Evolutionary conservation across 92 coral and sea anemone genomes (phyloP), one percentile per base, ranked within the genome.

Genomic region (Porites rus): DNA sequence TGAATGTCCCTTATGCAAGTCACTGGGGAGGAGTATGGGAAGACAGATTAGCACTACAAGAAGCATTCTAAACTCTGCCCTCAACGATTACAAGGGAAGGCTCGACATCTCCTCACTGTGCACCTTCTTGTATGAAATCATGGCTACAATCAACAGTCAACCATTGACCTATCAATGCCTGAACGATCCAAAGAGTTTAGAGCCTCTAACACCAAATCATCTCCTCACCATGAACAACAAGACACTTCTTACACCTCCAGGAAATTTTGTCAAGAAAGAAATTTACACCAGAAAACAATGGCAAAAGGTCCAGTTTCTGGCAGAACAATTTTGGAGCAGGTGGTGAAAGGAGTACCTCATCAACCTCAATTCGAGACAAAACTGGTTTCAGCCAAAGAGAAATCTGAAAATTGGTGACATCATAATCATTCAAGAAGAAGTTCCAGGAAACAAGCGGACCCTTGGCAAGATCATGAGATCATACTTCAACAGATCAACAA

Each of bases 1-100:
- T 18, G 73, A 65, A 65, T 52, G 74, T 65, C 10, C 74, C 84
- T 19, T 38, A 65, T n/a, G 50, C 84, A 63, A 65, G 43, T 65
- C 84, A 79, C 62, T 65, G 62, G 84, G 84, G 84, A 65, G 74
- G 84, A 46, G 74, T 79, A 63, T 78, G 72, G 73, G 72, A 78
- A 51, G 82, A 61, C 82, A 77, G 17, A 77, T 77, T 56, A 31
- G 53, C 12, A 77, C 82, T 28, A 77, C 82, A 18, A 61, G 70
- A 61, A 61, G 53, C 54, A 65, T 77, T 54, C 82, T 77, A 77
- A 50, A 38, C 72, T 11, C 66, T 21, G 11, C 64, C 24, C 73
- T 78, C 3, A 63, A 10, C 56, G 83, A 78, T 17, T 64, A 1
- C 72, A 66, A 22, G 52, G 73, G 83, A 63, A 38, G 62, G 52